These are phyloP conservation scores for Acleris cristana DNA, from an alignment of 2,888 invertebrate species.

Conservation along the genomic window DNA sequence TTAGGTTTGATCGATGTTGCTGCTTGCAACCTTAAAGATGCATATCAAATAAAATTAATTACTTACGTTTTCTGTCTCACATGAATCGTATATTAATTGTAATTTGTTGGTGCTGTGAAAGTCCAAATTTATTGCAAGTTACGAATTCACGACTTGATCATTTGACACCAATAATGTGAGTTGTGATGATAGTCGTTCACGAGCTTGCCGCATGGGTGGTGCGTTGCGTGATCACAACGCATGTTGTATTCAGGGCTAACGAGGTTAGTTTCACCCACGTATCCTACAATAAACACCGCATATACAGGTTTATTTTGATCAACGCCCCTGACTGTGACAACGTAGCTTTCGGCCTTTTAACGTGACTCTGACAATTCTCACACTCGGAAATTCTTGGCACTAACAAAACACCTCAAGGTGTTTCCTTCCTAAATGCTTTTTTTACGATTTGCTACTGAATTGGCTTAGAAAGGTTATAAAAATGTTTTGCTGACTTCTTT, in stretches of 20 bases:
- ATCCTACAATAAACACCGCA: slow-evolving; percentile 23
- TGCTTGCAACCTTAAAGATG: slow-evolving; percentile 18
- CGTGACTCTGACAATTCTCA: slow-evolving; percentile 30
- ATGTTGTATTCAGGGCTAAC: slow-evolving; percentile 4
- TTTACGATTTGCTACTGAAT: slow-evolving; percentile 18
- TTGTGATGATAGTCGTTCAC: slow-evolving; percentile 18
- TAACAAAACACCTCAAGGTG: slow-evolving; percentile 32
- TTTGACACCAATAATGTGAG: slow-evolving; percentile 24
- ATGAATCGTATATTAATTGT: slow-evolving; percentile 19
- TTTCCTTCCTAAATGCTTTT: slow-evolving; percentile 20
- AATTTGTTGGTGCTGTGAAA: slow-evolving; percentile 22
- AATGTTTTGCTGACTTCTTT: slow-evolving; percentile 18
- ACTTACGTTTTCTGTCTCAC: slow-evolving; percentile 1
- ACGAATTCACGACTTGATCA: slow-evolving; percentile 29
- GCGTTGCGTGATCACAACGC: slow-evolving; percentile 24
- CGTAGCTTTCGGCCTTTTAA: slow-evolving; percentile 35
- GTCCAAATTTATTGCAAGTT: slow-evolving; percentile 16
- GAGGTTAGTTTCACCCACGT: slow-evolving; percentile 37
- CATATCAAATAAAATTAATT: slow-evolving; percentile 17
- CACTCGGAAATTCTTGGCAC: slow-evolving; percentile 36
- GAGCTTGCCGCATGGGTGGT: slow-evolving; percentile 27
- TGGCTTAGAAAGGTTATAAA: slow-evolving; percentile 21
- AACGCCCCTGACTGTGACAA: slow-evolving; percentile 29
- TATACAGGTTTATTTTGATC: slow-evolving; percentile 36
- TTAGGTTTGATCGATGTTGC: slow-evolving; percentile 31